Percentiles rank a stretch among this genome's conserved stretches.
phyloP scores from a whole-genome alignment of 2,113 vertebrate species.

The Anhinga anhinga region DNA sequence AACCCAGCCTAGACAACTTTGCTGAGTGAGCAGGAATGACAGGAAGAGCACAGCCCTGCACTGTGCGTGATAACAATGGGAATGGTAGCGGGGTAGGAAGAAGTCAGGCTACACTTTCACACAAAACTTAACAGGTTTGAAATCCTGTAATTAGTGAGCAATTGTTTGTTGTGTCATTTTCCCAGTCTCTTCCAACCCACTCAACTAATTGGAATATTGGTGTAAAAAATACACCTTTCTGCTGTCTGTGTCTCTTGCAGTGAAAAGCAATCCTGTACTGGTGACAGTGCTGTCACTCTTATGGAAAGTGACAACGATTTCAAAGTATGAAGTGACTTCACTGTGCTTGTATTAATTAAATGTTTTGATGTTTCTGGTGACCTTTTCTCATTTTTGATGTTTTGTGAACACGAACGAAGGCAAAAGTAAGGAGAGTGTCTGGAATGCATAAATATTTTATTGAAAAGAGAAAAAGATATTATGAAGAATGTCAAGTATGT shows the following conservation, averaged over 20 bases:
- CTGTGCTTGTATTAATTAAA: conserved; percentile 32
- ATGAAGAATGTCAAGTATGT: background rate
- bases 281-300: background rate
- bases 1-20: background rate
- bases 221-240: background rate
- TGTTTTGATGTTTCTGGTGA: background rate
- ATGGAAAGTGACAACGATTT: background rate
- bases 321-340: conserved; percentile 19
- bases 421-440: background rate
- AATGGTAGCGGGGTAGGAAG: background rate
- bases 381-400: background rate
- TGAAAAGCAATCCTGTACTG: background rate
- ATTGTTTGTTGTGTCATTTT: background rate
- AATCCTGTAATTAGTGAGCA: background rate
- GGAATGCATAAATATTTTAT: background rate
- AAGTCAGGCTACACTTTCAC: background rate
- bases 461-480: background rate
- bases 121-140: background rate
- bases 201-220: background rate
- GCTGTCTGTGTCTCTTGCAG: background rate
- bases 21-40: background rate
- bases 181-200: background rate
- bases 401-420: background rate
- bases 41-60: background rate
- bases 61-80: accelerated